Percentiles rank a stretch among this genome's conserved stretches.
Evolutionary conservation across 2,113 vertebrate genomes (phyloP).

Genomic region (Anthoscopus minutus): DNA sequence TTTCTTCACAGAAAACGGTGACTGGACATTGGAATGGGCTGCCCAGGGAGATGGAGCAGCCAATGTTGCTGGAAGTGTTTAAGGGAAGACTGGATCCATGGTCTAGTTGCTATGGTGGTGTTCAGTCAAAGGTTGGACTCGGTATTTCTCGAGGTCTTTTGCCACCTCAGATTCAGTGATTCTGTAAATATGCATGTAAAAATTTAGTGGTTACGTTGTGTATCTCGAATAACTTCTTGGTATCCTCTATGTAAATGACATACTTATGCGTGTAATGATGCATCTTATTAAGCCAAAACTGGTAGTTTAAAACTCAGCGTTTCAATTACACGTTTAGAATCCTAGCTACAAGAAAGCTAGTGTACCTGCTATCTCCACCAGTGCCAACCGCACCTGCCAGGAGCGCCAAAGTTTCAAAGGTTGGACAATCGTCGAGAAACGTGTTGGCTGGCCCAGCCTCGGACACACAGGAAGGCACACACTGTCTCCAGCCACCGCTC

Average conservation of each 20-base stretch:
- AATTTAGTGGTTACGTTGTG: fast-evolving
- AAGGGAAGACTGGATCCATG: not conserved
- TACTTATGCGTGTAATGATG: fast-evolving
- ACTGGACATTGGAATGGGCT: not conserved
- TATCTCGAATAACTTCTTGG: not conserved
- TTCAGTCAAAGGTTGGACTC: not conserved
- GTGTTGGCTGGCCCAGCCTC: not conserved
- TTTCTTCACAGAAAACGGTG: not conserved
- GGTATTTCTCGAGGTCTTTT: not conserved
- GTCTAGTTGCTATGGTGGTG: not conserved
- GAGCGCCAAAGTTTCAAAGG: not conserved
- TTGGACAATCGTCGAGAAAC: fast-evolving
- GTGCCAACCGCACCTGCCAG: fast-evolving
- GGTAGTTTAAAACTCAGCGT: fast-evolving
- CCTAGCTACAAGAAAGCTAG: not conserved
- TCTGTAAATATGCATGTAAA: fast-evolving
- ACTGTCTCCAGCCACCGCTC: not conserved
- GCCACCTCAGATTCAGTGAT: not conserved
- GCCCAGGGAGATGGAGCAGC: not conserved
- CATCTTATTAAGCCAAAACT: fast-evolving
- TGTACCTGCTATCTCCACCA: fast-evolving
- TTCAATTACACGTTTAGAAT: fast-evolving
- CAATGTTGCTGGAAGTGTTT: not conserved
- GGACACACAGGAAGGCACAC: not conserved
- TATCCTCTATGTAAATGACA: fast-evolving